Percentiles rank a stretch among this genome's conserved stretches.
phyloP scores from a whole-genome alignment of 92 coral and sea anemone species.

The Heliopora coerulea region DNA sequence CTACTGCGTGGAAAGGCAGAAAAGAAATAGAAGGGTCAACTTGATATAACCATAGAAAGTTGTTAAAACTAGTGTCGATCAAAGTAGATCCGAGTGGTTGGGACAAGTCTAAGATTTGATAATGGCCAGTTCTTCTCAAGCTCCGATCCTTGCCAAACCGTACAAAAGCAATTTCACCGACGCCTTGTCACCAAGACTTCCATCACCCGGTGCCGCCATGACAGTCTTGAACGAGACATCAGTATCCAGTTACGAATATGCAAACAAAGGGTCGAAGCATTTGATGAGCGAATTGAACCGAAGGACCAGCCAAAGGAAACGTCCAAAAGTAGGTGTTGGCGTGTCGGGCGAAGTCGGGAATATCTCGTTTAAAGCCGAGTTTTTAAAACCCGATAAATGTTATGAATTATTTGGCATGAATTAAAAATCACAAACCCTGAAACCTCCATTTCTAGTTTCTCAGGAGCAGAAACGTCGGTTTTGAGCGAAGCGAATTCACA shows the following conservation, averaged over 20 bases:
- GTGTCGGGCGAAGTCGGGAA: neutral
- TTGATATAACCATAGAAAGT: slow-evolving; percentile 87
- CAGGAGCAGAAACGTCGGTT: neutral
- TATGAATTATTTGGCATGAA: neutral
- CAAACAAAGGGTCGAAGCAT: slow-evolving; percentile 57
- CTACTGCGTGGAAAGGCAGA: slow-evolving; percentile 15
- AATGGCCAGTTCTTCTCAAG: slow-evolving; percentile 88
- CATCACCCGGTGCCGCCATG: slow-evolving; percentile 72
- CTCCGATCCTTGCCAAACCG: slow-evolving; percentile 81
- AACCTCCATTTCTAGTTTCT: neutral
- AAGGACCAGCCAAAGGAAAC: slow-evolving; percentile 96
- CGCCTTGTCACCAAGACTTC: slow-evolving; percentile 67
- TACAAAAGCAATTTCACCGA: slow-evolving; percentile 70
- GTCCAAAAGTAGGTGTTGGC: slow-evolving; percentile 93
- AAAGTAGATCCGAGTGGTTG: slow-evolving; percentile 62
- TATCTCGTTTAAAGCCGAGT: neutral
- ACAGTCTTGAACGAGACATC: slow-evolving; percentile 48
- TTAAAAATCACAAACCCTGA: neutral
- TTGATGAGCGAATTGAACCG: slow-evolving; percentile 62
- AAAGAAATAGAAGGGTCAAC: slow-evolving; percentile 44
- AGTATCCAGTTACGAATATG: slow-evolving; percentile 36
- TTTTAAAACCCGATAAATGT: neutral
- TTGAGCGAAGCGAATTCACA: neutral
- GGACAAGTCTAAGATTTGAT: slow-evolving; percentile 67
- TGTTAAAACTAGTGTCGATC: slow-evolving; percentile 65